These are phyloP conservation scores for Ommatoiulus sabulosus DNA, from an alignment of 2,888 invertebrate species.

Conservation along the genomic window DNA sequence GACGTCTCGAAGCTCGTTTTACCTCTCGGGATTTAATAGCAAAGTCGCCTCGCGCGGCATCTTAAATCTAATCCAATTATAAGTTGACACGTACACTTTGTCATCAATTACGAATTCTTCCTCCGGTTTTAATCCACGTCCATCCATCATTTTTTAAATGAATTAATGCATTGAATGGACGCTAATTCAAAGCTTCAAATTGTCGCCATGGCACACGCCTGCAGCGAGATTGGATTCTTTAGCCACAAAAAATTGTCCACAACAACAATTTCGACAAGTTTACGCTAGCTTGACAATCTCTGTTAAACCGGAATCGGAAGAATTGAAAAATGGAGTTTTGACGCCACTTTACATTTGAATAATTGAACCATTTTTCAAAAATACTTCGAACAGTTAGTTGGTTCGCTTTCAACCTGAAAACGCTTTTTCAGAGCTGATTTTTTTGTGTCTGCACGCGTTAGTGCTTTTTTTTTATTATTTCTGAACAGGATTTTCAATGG, in stretches of 20 bases:
- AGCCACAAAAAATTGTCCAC: not conserved
- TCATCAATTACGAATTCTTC: constrained; percentile 48
- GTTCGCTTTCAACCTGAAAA: not conserved
- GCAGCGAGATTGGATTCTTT: not conserved
- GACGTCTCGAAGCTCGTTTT: not conserved
- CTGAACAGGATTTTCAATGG: not conserved
- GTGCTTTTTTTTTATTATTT: not conserved
- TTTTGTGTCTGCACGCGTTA: not conserved
- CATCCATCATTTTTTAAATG: constrained; percentile 41
- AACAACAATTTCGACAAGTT: not conserved
- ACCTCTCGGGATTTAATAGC: not conserved
- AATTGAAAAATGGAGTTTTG: constrained; percentile 25
- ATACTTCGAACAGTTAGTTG: constrained; percentile 24
- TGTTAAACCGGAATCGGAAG: not conserved
- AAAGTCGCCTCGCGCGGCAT: not conserved
- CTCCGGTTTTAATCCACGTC: constrained; percentile 19
- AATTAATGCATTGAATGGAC: constrained; percentile 45
- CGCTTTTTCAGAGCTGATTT: not conserved
- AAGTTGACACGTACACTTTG: constrained; percentile 42
- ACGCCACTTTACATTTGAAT: constrained; percentile 39
- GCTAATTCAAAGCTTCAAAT: constrained; percentile 36
- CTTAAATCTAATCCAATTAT: constrained; percentile 42
- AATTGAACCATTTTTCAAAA: constrained; percentile 31
- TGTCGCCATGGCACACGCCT: not conserved
- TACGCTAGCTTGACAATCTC: constrained; percentile 3